phyloP scores from a whole-genome alignment of 2,888 invertebrate genomes.

The Ligdia adustata region DNA sequence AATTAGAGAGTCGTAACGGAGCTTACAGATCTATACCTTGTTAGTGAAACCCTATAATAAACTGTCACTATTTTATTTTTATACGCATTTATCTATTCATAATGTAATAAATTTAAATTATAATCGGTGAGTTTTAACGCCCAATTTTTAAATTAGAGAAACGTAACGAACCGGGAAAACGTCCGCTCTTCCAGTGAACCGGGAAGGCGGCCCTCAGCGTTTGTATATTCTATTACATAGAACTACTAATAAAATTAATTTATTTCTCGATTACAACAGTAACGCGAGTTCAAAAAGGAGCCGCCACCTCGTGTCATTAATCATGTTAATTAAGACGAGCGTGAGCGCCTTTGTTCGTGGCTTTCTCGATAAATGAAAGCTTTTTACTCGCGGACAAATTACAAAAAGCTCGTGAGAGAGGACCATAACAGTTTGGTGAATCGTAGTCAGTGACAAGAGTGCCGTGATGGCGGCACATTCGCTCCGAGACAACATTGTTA shows the following conservation, averaged over 20 bases:
- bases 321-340: conserved; percentile 83
- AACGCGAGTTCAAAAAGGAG: conserved; percentile 74
- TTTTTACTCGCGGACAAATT: conserved; percentile 58
- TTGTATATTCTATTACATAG: conserved; percentile 76
- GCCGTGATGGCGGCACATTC: conserved; percentile 39
- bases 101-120: conserved; percentile 76
- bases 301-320: conserved; percentile 75
- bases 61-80: conserved; percentile 65
- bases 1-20: conserved; percentile 51
- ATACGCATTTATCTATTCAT: conserved; percentile 65
- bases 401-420: conserved; percentile 55
- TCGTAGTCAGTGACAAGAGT: conserved; percentile 35
- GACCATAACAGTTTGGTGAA: conserved; percentile 45
- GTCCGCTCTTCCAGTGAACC: conserved; percentile 51
- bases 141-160: conserved; percentile 77
- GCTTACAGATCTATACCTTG: conserved; percentile 54
- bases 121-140: conserved; percentile 78
- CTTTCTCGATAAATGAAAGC: conserved; percentile 66
- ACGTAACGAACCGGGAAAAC: conserved; percentile 68
- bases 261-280: conserved; percentile 81
- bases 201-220: conserved; percentile 47
- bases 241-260: conserved; percentile 82
- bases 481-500: conserved; percentile 61
- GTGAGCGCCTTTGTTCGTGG: conserved; percentile 76
- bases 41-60: conserved; percentile 63